Percentiles rank a stretch among this genome's conserved stretches.
Conservation (phyloP, 2,113 vertebrate genomes). For the Psittacara wagleri region DNA sequence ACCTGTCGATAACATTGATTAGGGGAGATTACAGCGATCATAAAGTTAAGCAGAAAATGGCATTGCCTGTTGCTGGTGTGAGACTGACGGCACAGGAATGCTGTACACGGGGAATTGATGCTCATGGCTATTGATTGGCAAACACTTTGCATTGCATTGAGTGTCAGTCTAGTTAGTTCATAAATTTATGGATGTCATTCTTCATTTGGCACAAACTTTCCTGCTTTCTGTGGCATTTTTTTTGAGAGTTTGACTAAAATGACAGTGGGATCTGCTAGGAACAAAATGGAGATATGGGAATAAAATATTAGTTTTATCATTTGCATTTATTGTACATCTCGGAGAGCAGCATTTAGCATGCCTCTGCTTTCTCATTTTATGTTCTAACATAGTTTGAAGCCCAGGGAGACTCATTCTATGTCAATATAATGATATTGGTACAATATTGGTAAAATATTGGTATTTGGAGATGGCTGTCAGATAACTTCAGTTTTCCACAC, state of each 20-base stretch:
- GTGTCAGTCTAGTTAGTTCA: neutral
- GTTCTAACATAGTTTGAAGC: neutral
- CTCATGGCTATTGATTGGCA: neutral
- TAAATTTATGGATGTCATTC: conserved; percentile 8
- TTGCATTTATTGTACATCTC: neutral
- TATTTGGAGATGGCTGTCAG: conserved; percentile 1
- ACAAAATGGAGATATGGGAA: neutral
- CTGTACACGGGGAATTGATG: neutral
- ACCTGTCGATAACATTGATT: neutral
- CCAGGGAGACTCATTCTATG: neutral
- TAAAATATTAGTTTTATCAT: neutral
- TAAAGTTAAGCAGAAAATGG: neutral
- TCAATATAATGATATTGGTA: neutral
- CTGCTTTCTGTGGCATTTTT: neutral
- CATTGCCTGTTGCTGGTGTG: neutral
- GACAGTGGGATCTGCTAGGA: neutral
- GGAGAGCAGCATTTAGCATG: neutral
- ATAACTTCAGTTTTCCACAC: neutral
- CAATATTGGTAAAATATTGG: neutral
- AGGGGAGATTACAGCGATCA: rapidly evolving
- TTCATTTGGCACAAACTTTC: neutral
- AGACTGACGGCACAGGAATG: neutral
- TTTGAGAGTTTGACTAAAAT: neutral
- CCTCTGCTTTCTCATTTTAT: neutral
- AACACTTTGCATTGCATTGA: neutral